Evolutionary conservation across 2,888 invertebrate species (phyloP), one percentile per base, ranked within the genome.

Genomic region (Orchestes rusci): DNA sequence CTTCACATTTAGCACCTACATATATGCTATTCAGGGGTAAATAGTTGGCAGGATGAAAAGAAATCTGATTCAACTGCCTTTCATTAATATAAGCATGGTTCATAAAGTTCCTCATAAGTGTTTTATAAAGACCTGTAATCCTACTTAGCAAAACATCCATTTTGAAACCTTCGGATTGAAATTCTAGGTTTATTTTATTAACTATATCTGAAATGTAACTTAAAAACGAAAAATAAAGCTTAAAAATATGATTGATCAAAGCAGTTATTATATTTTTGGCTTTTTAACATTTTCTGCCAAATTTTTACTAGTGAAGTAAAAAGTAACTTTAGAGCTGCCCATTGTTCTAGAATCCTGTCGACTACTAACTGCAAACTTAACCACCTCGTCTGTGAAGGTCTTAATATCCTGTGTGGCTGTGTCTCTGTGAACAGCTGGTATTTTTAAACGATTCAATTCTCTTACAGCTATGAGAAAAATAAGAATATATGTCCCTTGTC

Each of bases 151-250:
- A 29, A 34, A 34, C 12, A 37, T 45, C 33, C 32, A 32, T 40
- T 42, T 30, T 40, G 28, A 35, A 45, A 19, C 39, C 34, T 34
- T 50, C 47, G 17, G 36, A 20, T 23, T 49, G 42, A 46, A 49
- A 49, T 42, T 50, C 50, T 27, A 50, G 16, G 35, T 51, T 48
- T 16, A 51, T 42, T 49, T 48, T 48, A 51, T 48, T 48, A 19
- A 45, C 43, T 10, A 44, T 44, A 36, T 48, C 51, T 41, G 45
- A 36, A 41, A 51, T 45, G 23, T 48, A 43, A 12, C 33, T 36
- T 16, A 50, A 29, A 48, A 50, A 50, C 16, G 19, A 37, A 18
- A 51, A 48, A 44, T 51, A 44, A 16, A 33, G 15, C 32, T 45
- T 41, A 32, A 45, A 49, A 18, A 16, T 28, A 13, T 12, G 27